Evolutionary conservation across 1,140 invertebrate genomes (phyloP), one percentile per base, ranked within the genome.

Genomic region (Cotesia glomerata): DNA sequence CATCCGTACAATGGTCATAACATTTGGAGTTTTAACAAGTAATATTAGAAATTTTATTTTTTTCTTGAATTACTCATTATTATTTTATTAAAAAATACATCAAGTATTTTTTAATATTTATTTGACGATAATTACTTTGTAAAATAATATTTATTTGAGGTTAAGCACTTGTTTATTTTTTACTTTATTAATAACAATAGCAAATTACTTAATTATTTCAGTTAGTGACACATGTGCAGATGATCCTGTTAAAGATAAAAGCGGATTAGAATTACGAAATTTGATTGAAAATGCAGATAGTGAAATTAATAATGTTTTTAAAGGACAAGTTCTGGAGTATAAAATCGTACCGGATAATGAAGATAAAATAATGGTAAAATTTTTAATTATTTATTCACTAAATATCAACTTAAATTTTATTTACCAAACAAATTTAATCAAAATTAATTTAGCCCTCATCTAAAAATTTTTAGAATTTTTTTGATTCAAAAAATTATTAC

Each of bases 211-310:
- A 62, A 70, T 75, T 75, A 14, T 62, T 49, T 7, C 71, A 90
- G 91, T 93, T 9, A 93, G 92, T 82, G 93, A 94, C 79, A 88
- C 87, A 14, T 93, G 92, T 79, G 89, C 80, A 69, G 39, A 75
- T n/a, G 87, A 89, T 14, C 76, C 86, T 45, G 77, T 79, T 1
- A 79, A 84, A 69, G 91, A 94, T 79, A 82, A 77, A 78, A 93
- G 91, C 86, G 92, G 92, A 7, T 85, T 89, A 8, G 83, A 82
- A 73, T 81, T 93, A 39, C 78, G 78, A 65, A 7, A 78, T 36
- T 77, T 90, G 0, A 81, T 93, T 18, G 79, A 82, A 2, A 87
- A 91, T 77, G 78, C 89, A 51, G 52, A 75, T 13, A 77, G 69
- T 45, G 68, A 74, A 61, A 77, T 36, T 62, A 73, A 59, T 78